Evolutionary conservation across 2,888 invertebrate species (phyloP).

Genomic region (Erpobdella octoculata): DNA sequence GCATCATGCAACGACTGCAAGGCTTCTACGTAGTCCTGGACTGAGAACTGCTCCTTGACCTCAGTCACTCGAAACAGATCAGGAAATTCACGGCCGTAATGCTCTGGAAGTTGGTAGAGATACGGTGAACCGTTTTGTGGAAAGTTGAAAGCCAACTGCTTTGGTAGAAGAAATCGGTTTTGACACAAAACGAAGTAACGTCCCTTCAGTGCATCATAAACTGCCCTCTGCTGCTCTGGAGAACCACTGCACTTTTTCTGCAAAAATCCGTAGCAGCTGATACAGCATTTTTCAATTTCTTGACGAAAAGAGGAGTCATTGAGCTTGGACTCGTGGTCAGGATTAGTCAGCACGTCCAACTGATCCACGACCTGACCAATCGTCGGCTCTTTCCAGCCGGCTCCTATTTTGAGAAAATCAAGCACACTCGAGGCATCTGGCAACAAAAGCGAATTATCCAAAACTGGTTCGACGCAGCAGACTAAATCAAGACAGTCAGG

Average conservation of each 20-base stretch:
- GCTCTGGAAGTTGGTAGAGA: conserved; percentile 37
- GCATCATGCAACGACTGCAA: conserved; percentile 31
- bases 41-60: conserved; percentile 37
- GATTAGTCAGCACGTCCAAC: conserved; percentile 34
- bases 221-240: background rate
- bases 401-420: conserved; percentile 33
- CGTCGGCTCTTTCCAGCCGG: conserved; percentile 31
- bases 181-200: conserved; percentile 36
- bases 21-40: conserved; percentile 35
- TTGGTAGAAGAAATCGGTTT: conserved; percentile 32
- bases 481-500: conserved; percentile 31
- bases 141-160: conserved; percentile 36
- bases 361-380: conserved; percentile 36
- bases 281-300: conserved; percentile 32
- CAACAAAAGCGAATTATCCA: conserved; percentile 34
- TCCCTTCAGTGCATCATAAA: conserved; percentile 29
- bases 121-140: conserved; percentile 38
- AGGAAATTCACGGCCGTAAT: conserved; percentile 31
- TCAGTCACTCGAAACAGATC: conserved; percentile 35
- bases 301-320: background rate
- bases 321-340: conserved; percentile 15
- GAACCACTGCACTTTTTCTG: conserved; percentile 30
- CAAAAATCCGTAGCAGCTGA: conserved; percentile 33
- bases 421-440: conserved; percentile 25
- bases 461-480: conserved; percentile 34